These are phyloP conservation scores for Callinectes sapidus DNA, from an alignment of 2,888 invertebrate genomes.

Conservation along the genomic window DNA sequence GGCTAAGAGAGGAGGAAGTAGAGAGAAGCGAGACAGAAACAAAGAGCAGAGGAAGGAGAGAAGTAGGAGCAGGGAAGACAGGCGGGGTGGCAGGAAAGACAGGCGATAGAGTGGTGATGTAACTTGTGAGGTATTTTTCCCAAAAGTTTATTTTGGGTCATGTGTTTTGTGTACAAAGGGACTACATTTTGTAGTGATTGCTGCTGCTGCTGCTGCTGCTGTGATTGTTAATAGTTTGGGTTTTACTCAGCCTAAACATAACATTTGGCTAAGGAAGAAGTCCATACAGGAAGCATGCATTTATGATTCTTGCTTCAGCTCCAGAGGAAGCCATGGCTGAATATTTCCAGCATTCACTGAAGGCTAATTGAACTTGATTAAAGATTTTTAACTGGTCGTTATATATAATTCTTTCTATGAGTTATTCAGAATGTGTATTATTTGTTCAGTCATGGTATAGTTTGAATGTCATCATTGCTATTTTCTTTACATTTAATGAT, in stretches of 20 bases:
- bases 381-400: background rate
- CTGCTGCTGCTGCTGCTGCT: conserved; percentile 34
- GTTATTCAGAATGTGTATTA: conserved; percentile 28
- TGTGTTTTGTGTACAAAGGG: conserved; percentile 36
- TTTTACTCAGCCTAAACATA: background rate
- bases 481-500: conserved; percentile 36
- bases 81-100: conserved; percentile 54
- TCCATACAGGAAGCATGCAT: background rate
- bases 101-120: conserved; percentile 39
- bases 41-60: conserved; percentile 47
- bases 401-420: background rate
- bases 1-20: conserved; percentile 44
- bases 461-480: background rate
- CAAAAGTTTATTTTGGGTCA: conserved; percentile 3
- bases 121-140: background rate
- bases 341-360: conserved; percentile 12
- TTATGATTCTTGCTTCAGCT: background rate
- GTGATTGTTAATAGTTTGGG: background rate
- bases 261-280: conserved; percentile 8
- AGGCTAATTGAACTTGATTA: background rate
- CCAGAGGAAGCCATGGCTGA: background rate
- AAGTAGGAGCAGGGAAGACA: conserved; percentile 52
- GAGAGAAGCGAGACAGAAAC: conserved; percentile 42
- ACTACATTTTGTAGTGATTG: conserved; percentile 30
- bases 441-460: conserved; percentile 43